phyloP scores from a whole-genome alignment of 2,888 invertebrate species.

The Gisinianus flammeolus region DNA sequence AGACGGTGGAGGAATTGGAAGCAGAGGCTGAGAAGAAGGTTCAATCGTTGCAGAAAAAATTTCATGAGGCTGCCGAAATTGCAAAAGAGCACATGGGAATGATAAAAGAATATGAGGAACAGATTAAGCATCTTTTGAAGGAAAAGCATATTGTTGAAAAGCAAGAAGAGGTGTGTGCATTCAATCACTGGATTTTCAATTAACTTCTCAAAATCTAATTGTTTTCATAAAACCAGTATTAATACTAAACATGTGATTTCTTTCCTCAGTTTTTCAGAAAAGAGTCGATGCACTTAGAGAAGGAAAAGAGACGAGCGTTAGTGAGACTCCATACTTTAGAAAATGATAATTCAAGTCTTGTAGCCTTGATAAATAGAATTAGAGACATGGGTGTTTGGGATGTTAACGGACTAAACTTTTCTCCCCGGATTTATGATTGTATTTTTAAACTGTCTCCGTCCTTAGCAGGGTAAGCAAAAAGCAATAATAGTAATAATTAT shows the following conservation, averaged over 20 bases:
- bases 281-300: conserved; percentile 31
- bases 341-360: conserved; percentile 55
- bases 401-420: conserved; percentile 52
- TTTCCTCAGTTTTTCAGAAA: conserved; percentile 32
- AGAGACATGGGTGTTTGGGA: conserved; percentile 58
- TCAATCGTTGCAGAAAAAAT: conserved; percentile 66
- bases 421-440: conserved; percentile 49
- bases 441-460: conserved; percentile 57
- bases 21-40: conserved; percentile 69
- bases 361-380: conserved; percentile 53
- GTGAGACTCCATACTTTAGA: conserved; percentile 51
- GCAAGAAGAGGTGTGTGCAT: conserved; percentile 52
- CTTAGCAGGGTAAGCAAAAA: conserved; percentile 54
- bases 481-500: too few relatives aligned
- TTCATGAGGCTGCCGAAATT: conserved; percentile 62
- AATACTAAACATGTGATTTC: conserved; percentile 2
- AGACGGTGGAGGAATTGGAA: conserved; percentile 73
- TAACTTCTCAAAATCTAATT: not conserved
- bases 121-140: conserved; percentile 50
- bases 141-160: conserved; percentile 49
- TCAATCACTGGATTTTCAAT: not conserved
- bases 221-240: not conserved
- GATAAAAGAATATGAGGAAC: conserved; percentile 56
- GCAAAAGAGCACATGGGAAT: conserved; percentile 53
- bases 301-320: conserved; percentile 57